phyloP scores from a whole-genome alignment of 2,113 vertebrate species.

The Sterrhoptilus dennistouni region DNA sequence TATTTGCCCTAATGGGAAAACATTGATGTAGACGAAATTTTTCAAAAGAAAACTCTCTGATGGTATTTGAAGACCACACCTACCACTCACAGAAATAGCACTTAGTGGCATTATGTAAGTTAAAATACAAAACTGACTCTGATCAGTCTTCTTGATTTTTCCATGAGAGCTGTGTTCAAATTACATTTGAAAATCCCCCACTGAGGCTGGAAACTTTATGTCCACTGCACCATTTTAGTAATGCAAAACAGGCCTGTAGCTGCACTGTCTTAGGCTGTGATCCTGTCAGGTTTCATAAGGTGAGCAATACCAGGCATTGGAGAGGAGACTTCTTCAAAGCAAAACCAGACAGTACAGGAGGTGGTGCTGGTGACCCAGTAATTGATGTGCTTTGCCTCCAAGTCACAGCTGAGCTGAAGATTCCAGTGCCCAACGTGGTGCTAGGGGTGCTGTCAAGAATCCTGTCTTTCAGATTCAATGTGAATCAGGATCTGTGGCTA shows the following conservation, averaged over 20 bases:
- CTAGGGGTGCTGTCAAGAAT: neutral
- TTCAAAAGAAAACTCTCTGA: neutral
- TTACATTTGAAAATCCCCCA: neutral
- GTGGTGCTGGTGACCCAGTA: neutral
- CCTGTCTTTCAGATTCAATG: neutral
- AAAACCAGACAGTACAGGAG: neutral
- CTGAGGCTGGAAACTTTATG: neutral
- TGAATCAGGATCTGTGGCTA: neutral
- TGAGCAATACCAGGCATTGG: neutral
- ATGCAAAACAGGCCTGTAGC: neutral
- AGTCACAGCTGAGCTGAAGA: neutral
- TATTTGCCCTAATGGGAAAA: neutral
- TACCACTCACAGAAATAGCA: neutral
- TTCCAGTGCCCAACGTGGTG: neutral
- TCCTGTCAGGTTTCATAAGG: constrained; percentile 26
- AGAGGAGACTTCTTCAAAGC: constrained; percentile 1
- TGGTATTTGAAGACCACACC: neutral
- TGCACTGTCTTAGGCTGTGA: neutral
- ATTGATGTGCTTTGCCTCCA: neutral
- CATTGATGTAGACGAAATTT: neutral
- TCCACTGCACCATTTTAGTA: neutral
- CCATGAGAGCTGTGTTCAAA: neutral
- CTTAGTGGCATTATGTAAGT: neutral
- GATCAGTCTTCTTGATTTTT: neutral
- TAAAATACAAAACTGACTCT: neutral